Base-by-base conservation (phyloP, 2,888 invertebrate species). In the Falcaria lacertinaria region DNA sequence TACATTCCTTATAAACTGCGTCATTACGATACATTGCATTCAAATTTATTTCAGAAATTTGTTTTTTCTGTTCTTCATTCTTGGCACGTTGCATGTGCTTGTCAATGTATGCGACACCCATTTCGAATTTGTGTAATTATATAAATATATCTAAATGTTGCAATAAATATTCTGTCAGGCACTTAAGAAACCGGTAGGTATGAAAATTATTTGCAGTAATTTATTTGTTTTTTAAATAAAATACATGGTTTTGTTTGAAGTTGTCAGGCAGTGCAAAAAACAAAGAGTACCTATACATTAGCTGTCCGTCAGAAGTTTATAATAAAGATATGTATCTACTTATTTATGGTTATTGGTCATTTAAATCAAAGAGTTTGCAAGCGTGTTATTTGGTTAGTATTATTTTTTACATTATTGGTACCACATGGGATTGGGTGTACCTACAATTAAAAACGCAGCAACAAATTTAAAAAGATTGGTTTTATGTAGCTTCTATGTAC, bases 1-100 rank as follows among this genome's bases (percentile, higher is more conserved):
- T 74, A 49, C 85, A 87, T 14, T 76, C 72, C 60, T 71, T 81
- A 51, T 85, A 86, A 34, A 84, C 56, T 35, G 60, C 63, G 45
- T 64, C 54, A 39, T 62, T 64, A 32, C 69, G 64, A 52, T 70
- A 74, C 15, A 60, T 32, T 14, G 64, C 57, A 48, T 64, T 70
- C 15, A 57, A 39, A 7, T 57, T 57, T 15, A 64, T 55, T 42
- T 66, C 57, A 41, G 63, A 59, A 14, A 60, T 36, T 47, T 28
- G 7, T 11, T 11, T 11, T 28, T 60, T 54, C 17, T 59, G 33
- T 16, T 44, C 37, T 43, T 56, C 46, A 14, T 59, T 48, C 44
- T 52, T 57, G 3, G 42, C 33, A 42, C 41, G 47, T 13, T 58
- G 50, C 17, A 34, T 41, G 22, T 39, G 42, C 25, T 49, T 47